A percentile compares a stretch with the other conserved stretches of the same genome.
phyloP scores from a whole-genome alignment of 2,113 vertebrate genomes.

The Spermophilus dauricus region DNA sequence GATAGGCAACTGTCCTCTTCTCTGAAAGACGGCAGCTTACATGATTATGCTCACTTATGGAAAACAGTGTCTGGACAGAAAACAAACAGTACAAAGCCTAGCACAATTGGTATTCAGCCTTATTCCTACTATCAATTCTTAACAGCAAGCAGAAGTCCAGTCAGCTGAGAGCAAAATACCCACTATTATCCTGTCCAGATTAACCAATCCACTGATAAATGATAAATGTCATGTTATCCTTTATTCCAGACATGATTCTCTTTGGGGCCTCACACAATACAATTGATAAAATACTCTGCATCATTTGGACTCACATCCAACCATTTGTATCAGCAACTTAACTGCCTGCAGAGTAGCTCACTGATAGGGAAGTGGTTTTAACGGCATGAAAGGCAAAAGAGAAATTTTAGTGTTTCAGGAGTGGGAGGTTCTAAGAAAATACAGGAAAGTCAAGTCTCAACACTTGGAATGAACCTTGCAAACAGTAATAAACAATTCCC shows the following conservation, averaged over 20 bases:
- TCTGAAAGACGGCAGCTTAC: constrained; percentile 76
- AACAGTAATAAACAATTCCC: constrained; percentile 26
- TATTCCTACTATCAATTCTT: constrained; percentile 67
- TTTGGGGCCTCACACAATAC: neutral
- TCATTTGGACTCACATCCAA: neutral
- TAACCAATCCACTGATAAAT: constrained; percentile 52
- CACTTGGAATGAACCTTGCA: neutral
- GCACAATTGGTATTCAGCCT: constrained; percentile 74
- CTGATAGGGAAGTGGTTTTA: neutral
- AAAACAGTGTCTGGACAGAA: constrained; percentile 68
- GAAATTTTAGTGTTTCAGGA: neutral
- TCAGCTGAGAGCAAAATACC: constrained; percentile 65
- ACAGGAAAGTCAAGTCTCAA: neutral
- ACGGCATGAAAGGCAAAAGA: neutral
- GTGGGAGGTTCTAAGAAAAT: neutral
- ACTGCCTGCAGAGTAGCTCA: neutral
- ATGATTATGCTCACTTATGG: constrained; percentile 79
- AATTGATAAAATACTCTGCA: constrained; percentile 26
- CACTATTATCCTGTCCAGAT: constrained; percentile 45
- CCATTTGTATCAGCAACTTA: neutral
- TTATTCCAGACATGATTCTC: neutral
- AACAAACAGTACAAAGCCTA: constrained; percentile 60
- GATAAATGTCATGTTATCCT: neutral
- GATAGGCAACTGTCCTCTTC: constrained; percentile 39
- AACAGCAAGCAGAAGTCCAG: constrained; percentile 56